phyloP scores from a whole-genome alignment of 2,797 vertebrate species.

The Sardinella longiceps region DNA sequence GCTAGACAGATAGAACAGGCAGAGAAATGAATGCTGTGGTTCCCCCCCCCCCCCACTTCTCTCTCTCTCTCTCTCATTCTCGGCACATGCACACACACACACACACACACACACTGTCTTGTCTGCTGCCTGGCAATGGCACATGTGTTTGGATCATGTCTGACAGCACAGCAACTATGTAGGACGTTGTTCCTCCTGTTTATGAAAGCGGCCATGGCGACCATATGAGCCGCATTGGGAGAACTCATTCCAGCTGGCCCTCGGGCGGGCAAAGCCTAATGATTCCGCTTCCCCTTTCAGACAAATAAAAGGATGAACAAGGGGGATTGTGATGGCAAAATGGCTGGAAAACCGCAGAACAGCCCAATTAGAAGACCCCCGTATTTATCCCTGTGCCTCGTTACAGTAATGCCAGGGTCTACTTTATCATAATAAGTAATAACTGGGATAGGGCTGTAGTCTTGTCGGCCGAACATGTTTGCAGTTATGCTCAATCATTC shows the following conservation, averaged over 20 bases:
- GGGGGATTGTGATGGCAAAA: constrained; percentile 60
- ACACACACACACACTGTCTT: constrained; percentile 40
- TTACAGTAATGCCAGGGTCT: constrained; percentile 45
- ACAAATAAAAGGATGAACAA: constrained; percentile 66
- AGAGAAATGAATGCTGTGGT: constrained; percentile 21
- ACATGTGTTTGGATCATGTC: constrained; percentile 81
- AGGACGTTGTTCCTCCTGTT: constrained; percentile 79
- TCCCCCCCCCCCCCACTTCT: too few species aligned
- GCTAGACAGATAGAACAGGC: not conserved
- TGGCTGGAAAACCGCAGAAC: constrained; percentile 53
- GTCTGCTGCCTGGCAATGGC: constrained; percentile 67
- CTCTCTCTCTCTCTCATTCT: constrained; percentile 49
- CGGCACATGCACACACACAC: not conserved
- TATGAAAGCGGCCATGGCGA: constrained; percentile 72
- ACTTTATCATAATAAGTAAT: constrained; percentile 59
- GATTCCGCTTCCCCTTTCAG: constrained; percentile 52
- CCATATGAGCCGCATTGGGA: constrained; percentile 72
- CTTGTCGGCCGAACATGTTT: constrained; percentile 49
- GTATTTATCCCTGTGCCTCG: constrained; percentile 49
- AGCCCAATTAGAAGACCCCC: constrained; percentile 53
- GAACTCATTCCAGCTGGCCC: constrained; percentile 77
- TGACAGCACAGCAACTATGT: constrained; percentile 80
- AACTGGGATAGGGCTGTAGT: constrained; percentile 55
- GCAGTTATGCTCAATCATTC: constrained; percentile 56
- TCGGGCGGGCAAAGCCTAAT: constrained; percentile 50